These are phyloP conservation scores for Tragelaphus eurycerus DNA, from an alignment of 2,797 vertebrate genomes.

Conservation along the genomic window DNA sequence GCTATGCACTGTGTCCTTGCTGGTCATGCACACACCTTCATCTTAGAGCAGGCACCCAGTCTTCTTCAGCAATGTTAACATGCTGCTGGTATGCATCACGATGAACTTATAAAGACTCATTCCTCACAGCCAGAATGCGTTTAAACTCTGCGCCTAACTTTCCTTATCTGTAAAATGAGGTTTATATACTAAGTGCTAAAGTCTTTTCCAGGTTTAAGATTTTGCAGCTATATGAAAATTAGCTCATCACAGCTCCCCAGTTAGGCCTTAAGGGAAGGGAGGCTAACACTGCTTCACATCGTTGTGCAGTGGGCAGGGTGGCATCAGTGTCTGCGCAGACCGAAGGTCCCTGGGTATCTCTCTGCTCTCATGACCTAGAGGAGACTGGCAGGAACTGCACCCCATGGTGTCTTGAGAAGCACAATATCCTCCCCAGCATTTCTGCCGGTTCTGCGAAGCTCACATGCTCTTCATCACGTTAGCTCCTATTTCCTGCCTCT, in stretches of 20 bases:
- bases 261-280: neutral
- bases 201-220: neutral
- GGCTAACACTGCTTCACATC: neutral
- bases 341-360: too few species aligned
- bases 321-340: rapidly evolving
- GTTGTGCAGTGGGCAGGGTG: neutral
- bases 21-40: neutral
- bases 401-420: neutral
- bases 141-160: neutral
- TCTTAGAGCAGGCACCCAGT: neutral
- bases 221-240: neutral
- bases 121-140: neutral
- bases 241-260: rapidly evolving
- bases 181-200: neutral
- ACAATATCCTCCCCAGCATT: neutral
- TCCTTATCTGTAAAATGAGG: neutral
- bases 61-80: neutral
- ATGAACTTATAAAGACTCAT: neutral
- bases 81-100: neutral
- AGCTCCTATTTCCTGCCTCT: neutral
- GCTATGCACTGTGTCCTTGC: neutral
- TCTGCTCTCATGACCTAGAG: neutral
- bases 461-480: rapidly evolving
- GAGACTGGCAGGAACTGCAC: neutral
- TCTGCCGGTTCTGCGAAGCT: neutral